These are phyloP conservation scores for Pagrus major DNA, from an alignment of 2,113 vertebrate species.

Conservation along the genomic window DNA sequence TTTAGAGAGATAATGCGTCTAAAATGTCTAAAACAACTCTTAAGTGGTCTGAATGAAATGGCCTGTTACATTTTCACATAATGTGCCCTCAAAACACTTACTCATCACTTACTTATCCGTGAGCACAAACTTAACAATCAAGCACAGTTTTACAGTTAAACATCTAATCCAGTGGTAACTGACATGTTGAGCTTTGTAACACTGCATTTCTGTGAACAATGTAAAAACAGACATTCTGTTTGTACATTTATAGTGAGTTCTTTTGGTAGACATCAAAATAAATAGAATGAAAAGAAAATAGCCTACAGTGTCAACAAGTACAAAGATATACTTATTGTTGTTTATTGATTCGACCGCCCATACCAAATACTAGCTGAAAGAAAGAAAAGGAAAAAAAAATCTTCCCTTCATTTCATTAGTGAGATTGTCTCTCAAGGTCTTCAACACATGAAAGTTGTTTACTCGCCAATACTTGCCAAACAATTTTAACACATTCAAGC, in stretches of 20 bases:
- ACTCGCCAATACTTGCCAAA: conserved; percentile 31
- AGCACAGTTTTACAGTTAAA: background rate
- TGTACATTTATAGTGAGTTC: too few species aligned
- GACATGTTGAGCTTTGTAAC: background rate
- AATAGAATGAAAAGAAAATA: background rate
- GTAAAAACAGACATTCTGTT: background rate
- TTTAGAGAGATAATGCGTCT: conserved; percentile 2
- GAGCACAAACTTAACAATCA: background rate
- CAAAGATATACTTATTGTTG: background rate
- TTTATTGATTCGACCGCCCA: background rate
- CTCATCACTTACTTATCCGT: background rate
- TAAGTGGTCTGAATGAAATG: background rate
- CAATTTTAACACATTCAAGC: conserved; percentile 40
- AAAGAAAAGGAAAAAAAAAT: background rate
- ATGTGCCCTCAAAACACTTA: background rate
- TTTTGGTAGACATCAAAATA: background rate
- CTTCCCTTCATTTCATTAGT: conserved; percentile 24
- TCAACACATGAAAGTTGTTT: conserved; percentile 46
- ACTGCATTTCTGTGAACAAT: background rate
- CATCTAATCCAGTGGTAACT: background rate
- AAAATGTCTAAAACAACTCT: background rate
- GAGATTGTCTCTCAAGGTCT: conserved; percentile 43
- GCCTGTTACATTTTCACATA: background rate
- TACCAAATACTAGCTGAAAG: background rate
- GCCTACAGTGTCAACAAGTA: too few species aligned